Conservation (phyloP, 1,140 invertebrate species). For the Phocides pigmalion region DNA sequence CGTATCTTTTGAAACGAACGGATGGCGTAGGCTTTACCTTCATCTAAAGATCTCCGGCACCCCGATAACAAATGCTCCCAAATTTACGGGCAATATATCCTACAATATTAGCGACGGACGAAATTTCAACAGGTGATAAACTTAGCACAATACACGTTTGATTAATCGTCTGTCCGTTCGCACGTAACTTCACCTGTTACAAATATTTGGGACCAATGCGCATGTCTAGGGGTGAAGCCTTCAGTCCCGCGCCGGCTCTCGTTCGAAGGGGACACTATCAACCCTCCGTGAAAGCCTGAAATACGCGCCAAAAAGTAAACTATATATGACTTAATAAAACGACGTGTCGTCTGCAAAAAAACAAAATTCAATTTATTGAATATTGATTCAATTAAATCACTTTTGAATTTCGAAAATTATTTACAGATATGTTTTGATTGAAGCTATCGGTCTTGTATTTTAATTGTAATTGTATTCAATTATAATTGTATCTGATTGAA, state of each 20-base stretch:
- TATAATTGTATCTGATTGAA: neutral
- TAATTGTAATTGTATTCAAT: constrained; percentile 7
- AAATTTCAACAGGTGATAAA: constrained; percentile 33
- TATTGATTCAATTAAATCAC: neutral
- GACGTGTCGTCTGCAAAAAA: neutral
- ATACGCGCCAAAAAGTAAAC: constrained; percentile 12
- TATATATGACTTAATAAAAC: neutral
- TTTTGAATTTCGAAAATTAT: neutral
- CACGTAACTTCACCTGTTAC: constrained; percentile 21
- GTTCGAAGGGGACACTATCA: constrained; percentile 7
- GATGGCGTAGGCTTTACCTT: no score
- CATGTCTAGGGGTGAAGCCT: constrained; percentile 21
- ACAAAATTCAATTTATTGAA: neutral
- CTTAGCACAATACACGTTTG: constrained; percentile 12
- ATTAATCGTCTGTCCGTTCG: constrained; percentile 20
- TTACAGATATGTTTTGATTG: neutral
- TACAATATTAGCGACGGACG: neutral
- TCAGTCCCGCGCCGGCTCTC: constrained; percentile 29
- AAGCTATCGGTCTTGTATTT: neutral
- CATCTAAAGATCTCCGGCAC: neutral
- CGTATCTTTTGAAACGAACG: no score
- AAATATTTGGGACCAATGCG: constrained; percentile 18
- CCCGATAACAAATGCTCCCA: neutral
- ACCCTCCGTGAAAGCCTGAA: constrained; percentile 2
- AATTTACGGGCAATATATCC: constrained; percentile 7